These are phyloP conservation scores for Parapristionchus giblindavisi DNA, from an alignment of 2,888 invertebrate genomes.

Conservation along the genomic window DNA sequence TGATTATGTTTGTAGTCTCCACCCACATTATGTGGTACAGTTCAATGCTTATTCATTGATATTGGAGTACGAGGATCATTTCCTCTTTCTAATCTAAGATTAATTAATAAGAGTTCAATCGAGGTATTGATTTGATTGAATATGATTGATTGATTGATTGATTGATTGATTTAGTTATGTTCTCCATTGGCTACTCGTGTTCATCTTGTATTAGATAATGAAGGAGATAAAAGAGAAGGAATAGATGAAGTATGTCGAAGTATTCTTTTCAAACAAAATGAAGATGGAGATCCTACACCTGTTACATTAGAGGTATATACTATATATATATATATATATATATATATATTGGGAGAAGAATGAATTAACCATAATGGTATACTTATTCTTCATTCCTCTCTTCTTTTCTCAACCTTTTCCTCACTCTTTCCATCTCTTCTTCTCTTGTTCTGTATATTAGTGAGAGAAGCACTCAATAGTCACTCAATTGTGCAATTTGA, in stretches of 20 bases:
- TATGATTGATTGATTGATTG: not conserved
- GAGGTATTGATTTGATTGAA: conserved; percentile 1
- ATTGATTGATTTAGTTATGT: conserved; percentile 12
- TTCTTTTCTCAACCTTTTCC: not conserved
- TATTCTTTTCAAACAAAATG: conserved; percentile 14
- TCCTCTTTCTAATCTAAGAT: conserved; percentile 47
- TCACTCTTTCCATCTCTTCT: too few relatives aligned
- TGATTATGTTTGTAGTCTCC: not conserved
- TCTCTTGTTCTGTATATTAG: too few relatives aligned
- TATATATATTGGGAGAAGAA: too few relatives aligned
- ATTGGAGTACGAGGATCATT: conserved; percentile 53
- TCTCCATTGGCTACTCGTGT: conserved; percentile 8
- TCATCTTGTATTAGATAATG: not conserved
- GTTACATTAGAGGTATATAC: conserved; percentile 8
- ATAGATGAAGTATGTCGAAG: not conserved
- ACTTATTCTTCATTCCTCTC: not conserved
- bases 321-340: not conserved
- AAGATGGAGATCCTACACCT: conserved; percentile 1
- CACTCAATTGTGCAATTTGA: not conserved
- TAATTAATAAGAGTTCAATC: conserved; percentile 29
- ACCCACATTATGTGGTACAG: not conserved
- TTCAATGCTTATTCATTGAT: conserved; percentile 54
- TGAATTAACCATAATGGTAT: too few relatives aligned
- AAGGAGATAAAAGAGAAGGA: conserved; percentile 4
- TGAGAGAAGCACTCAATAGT: too few relatives aligned